phyloP scores from a whole-genome alignment of 2,888 invertebrate genomes.

The Mellilla xanthometata region DNA sequence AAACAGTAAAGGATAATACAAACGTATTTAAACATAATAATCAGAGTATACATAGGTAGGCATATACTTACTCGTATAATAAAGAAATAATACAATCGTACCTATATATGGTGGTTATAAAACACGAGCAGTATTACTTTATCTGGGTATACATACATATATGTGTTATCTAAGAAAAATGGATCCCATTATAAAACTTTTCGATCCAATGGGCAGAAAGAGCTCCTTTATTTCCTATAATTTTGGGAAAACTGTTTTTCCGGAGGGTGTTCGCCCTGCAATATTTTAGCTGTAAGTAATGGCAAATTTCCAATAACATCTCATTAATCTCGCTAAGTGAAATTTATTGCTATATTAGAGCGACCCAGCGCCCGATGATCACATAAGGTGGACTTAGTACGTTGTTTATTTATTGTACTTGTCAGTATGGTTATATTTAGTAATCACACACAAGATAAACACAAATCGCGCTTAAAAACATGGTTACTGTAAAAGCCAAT shows the following conservation, averaged over 20 bases:
- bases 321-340: constrained; percentile 77
- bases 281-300: constrained; percentile 55
- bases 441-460: too few relatives aligned
- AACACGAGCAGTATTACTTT: too few relatives aligned
- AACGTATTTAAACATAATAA: too few relatives aligned
- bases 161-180: not conserved
- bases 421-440: constrained; percentile 13
- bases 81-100: too few relatives aligned
- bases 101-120: too few relatives aligned
- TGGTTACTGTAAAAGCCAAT: too few relatives aligned
- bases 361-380: constrained; percentile 60
- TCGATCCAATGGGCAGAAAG: not conserved
- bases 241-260: constrained; percentile 29
- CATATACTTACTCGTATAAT: too few relatives aligned
- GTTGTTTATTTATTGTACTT: constrained; percentile 31
- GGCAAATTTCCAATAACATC: constrained; percentile 73
- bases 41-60: too few relatives aligned
- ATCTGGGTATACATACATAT: too few relatives aligned
- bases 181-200: not conserved
- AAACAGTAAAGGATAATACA: too few relatives aligned
- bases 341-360: constrained; percentile 80
- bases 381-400: constrained; percentile 56
- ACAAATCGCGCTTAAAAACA: too few relatives aligned
- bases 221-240: constrained; percentile 18
- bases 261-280: constrained; percentile 31